These are phyloP conservation scores for Aphodius granarius DNA, from an alignment of 2,888 invertebrate species.

Conservation along the genomic window DNA sequence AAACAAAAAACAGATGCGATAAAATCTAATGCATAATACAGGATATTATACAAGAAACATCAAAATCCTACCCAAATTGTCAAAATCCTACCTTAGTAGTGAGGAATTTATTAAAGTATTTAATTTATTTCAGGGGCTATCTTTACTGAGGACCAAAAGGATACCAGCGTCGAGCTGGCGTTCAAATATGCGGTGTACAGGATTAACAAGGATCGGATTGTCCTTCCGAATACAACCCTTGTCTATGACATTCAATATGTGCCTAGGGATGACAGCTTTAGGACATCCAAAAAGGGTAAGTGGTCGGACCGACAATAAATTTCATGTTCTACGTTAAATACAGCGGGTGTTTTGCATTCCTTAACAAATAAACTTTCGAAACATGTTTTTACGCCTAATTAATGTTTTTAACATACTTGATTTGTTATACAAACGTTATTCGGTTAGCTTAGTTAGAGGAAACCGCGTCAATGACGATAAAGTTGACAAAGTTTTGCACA, in stretches of 20 bases:
- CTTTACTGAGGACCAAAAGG: constrained; percentile 72
- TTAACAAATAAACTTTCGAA: too few species aligned
- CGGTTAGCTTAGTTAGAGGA: too few species aligned
- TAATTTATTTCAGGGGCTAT: constrained; percentile 66
- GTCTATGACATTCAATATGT: constrained; percentile 76
- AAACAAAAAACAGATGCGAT: not conserved
- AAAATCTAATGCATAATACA: too few species aligned
- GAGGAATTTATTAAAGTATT: not conserved
- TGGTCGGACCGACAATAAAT: constrained; percentile 11
- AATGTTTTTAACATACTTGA: too few species aligned
- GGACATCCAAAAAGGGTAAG: constrained; percentile 74
- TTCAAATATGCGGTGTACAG: constrained; percentile 81
- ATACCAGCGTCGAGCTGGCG: constrained; percentile 71
- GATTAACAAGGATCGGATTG: constrained; percentile 71
- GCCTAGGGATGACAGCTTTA: constrained; percentile 74
- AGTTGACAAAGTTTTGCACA: too few species aligned
- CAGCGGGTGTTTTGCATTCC: too few species aligned
- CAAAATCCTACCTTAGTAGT: not conserved
- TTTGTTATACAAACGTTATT: too few species aligned
- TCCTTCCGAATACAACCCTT: constrained; percentile 72
- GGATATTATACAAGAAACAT: too few species aligned
- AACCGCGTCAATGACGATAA: too few species aligned
- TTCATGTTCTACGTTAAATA: not conserved
- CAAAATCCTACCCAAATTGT: too few species aligned
- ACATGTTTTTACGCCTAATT: too few species aligned